Percentiles rank a stretch among this genome's conserved stretches.
These are phyloP conservation scores for Eulemur albifrons DNA, from an alignment of 2,797 vertebrate species.

Conservation along the genomic window DNA sequence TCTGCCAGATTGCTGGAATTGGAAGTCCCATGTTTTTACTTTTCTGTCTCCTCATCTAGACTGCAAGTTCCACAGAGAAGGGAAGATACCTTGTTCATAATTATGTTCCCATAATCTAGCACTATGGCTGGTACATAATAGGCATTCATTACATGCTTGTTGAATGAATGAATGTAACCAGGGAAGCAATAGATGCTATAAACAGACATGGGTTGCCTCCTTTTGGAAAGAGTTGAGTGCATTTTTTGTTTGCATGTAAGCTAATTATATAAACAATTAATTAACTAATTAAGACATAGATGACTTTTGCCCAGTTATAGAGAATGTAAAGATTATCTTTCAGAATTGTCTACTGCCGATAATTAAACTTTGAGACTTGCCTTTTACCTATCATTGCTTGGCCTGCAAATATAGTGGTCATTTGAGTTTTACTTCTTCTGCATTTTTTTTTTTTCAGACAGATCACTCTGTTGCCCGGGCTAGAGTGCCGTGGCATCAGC, in stretches of 20 bases:
- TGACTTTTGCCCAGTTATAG: background rate
- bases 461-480: too few relatives aligned
- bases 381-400: constrained; percentile 10
- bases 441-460: too few relatives aligned
- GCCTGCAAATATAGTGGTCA: background rate
- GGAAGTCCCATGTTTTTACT: background rate
- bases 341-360: background rate
- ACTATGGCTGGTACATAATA: background rate
- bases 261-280: background rate
- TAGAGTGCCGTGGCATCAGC: too few relatives aligned
- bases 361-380: background rate
- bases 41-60: background rate
- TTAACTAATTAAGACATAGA: background rate
- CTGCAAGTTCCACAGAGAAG: background rate
- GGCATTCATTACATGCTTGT: background rate
- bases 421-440: constrained; percentile 1
- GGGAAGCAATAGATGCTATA: background rate
- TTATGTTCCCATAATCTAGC: background rate
- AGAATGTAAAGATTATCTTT: background rate
- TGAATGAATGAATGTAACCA: constrained; percentile 29
- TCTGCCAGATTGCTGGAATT: background rate
- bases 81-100: background rate
- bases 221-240: background rate
- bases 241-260: background rate
- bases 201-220: background rate